Conservation (phyloP, 2,888 invertebrate genomes). For the Tachystola acroxantha region DNA sequence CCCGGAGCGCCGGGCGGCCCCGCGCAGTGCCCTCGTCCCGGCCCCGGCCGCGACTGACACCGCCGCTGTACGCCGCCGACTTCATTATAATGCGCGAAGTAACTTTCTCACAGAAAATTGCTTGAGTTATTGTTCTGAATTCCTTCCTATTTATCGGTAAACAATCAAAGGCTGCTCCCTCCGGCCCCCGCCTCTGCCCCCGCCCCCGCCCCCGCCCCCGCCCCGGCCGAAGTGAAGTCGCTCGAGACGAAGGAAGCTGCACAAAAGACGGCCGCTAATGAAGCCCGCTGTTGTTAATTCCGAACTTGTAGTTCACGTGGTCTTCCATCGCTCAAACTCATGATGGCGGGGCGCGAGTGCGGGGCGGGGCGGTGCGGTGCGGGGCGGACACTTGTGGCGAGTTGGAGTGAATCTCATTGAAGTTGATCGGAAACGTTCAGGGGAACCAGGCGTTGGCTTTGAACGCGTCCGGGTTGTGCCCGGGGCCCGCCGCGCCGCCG, state of each 20-base stretch:
- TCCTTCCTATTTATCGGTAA: constrained; percentile 50
- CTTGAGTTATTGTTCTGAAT: constrained; percentile 33
- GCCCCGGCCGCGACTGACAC: too few species aligned
- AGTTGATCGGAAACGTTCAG: constrained; percentile 4
- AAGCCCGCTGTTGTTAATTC: constrained; percentile 52
- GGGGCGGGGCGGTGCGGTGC: too few species aligned
- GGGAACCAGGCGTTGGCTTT: constrained; percentile 4
- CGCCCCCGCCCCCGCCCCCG: too few species aligned
- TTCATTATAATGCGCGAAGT: constrained; percentile 39
- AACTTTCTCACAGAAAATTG: constrained; percentile 37
- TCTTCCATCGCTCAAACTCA: constrained; percentile 40
- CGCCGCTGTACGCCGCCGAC: constrained; percentile 10
- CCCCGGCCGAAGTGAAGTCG: constrained; percentile 19
- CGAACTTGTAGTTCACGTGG: constrained; percentile 40
- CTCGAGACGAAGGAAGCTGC: constrained; percentile 30
- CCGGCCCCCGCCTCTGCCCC: not conserved
- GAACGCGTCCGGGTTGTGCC: not conserved
- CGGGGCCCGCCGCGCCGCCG: too few species aligned
- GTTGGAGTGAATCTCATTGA: constrained; percentile 9
- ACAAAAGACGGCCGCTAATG: constrained; percentile 54
- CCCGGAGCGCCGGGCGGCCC: too few species aligned
- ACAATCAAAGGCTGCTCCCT: constrained; percentile 35
- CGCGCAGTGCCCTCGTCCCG: too few species aligned
- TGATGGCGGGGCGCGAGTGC: too few species aligned
- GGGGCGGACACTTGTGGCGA: constrained; percentile 7